Conservation (phyloP, 37 sponge, comb jelly and placozoan genomes). For the Bolinopsis microptera region DNA sequence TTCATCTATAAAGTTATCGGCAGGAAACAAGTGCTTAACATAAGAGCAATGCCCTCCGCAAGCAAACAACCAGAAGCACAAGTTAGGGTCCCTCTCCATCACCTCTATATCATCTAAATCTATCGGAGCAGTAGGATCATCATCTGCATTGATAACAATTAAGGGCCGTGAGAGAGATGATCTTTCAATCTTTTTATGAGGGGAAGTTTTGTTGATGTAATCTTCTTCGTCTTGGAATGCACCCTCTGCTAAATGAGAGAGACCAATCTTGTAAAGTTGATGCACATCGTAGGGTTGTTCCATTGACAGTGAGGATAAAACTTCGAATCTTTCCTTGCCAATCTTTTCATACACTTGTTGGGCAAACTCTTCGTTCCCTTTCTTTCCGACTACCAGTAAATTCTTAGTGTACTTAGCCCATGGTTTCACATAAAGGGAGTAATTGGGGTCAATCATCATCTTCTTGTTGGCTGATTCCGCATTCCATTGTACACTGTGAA, state of each 20-base stretch:
- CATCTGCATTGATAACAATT: neutral
- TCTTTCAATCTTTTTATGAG: neutral
- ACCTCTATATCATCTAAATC: neutral
- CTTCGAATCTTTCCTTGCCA: neutral
- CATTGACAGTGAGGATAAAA: neutral
- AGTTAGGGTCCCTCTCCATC: conserved; percentile 16
- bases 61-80: conserved; percentile 1
- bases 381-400: neutral
- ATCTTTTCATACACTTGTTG: neutral
- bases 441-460: neutral
- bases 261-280: neutral
- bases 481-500: conserved; percentile 22
- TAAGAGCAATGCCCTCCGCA: conserved; percentile 2
- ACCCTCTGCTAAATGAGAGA: neutral
- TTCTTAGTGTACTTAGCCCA: neutral
- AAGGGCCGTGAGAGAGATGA: neutral
- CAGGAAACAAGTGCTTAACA: neutral
- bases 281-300: neutral
- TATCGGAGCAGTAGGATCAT: neutral
- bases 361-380: neutral
- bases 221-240: neutral
- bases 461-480: neutral
- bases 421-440: neutral
- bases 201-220: neutral
- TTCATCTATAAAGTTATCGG: conserved; percentile 16